Evolutionary conservation across 2,113 vertebrate genomes (phyloP).

Genomic region (Macquaria australasica): DNA sequence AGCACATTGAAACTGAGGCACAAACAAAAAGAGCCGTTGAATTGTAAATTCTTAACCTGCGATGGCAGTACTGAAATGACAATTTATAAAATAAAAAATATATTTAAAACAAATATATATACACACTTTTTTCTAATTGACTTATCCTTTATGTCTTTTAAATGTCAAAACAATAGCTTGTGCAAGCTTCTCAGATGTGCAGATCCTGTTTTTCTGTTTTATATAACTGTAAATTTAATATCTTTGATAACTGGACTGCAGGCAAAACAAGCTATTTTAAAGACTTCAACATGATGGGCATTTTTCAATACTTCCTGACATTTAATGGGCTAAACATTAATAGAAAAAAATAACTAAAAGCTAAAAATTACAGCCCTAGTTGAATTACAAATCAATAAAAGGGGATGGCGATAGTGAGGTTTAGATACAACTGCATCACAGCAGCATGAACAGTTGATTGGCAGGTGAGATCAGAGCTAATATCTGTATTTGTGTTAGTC

Average conservation of each 20-base stretch:
- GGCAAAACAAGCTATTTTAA: slow-evolving; percentile 3
- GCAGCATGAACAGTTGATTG: not conserved
- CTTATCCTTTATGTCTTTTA: not conserved
- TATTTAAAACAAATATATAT: too few relatives aligned
- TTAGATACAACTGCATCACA: not conserved
- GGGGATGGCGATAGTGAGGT: not conserved
- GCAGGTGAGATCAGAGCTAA: not conserved
- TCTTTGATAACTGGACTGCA: not conserved
- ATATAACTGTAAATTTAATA: not conserved
- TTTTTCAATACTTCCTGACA: not conserved
- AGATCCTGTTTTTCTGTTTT: not conserved
- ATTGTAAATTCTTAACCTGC: too few relatives aligned
- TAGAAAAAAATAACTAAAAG: not conserved
- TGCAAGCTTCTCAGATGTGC: not conserved
- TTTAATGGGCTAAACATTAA: not conserved
- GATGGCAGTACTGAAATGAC: too few relatives aligned
- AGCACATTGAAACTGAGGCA: not conserved
- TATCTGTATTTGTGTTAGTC: not conserved
- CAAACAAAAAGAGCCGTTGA: too few relatives aligned
- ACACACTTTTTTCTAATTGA: not conserved
- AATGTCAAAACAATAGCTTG: not conserved
- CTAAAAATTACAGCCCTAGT: not conserved
- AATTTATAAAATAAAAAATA: too few relatives aligned
- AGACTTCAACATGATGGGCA: not conserved
- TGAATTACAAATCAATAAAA: not conserved